Percentiles rank a stretch among this genome's conserved stretches.
Conservation (phyloP, 2,797 vertebrate genomes). For the Pteropus rufus region DNA sequence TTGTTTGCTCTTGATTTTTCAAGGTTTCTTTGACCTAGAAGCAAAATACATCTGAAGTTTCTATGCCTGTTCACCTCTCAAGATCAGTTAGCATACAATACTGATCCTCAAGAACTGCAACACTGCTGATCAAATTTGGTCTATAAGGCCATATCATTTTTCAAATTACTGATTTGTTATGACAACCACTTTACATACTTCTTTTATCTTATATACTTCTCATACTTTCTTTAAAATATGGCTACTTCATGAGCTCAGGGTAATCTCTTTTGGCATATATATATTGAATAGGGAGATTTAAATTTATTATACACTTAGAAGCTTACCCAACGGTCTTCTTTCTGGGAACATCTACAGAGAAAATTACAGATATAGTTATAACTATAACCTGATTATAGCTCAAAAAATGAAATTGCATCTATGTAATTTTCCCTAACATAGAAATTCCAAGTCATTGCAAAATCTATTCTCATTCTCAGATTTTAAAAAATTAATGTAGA, state of each 20-base stretch:
- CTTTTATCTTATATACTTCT: neutral
- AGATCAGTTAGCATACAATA: neutral
- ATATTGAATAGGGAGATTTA: neutral
- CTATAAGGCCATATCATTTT: neutral
- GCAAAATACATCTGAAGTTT: neutral
- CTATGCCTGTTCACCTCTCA: neutral
- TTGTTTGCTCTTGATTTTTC: neutral
- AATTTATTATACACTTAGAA: neutral
- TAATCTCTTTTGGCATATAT: neutral
- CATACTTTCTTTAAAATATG: neutral
- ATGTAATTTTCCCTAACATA: neutral
- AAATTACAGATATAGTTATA: neutral
- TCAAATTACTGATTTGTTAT: neutral
- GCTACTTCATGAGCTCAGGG: neutral
- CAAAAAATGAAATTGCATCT: neutral
- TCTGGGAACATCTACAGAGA: neutral
- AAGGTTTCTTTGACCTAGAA: neutral
- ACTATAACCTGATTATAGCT: neutral
- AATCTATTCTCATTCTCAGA: neutral
- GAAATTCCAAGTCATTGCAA: neutral
- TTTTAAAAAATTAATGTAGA: neutral
- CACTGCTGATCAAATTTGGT: neutral
- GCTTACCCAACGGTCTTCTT: neutral
- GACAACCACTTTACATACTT: neutral
- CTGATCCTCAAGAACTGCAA: neutral